A percentile compares a stretch with the other conserved stretches of the same genome.
Conservation (phyloP, 1,140 invertebrate genomes). For the Drosophila lacteicornis region DNA sequence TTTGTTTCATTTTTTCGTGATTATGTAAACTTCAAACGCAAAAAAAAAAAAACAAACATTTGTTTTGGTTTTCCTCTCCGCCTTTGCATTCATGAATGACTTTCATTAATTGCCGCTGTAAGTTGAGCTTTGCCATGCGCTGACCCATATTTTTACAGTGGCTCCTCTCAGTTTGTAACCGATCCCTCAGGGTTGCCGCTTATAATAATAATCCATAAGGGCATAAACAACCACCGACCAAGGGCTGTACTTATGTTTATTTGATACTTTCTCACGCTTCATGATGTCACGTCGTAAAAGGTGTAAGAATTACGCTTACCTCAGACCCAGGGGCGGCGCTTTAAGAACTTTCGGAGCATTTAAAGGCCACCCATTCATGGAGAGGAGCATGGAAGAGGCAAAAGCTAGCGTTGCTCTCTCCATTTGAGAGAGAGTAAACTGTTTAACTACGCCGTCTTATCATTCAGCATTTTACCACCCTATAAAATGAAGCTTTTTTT, state of each 20-base stretch:
- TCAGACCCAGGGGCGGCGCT: slow-evolving; percentile 29
- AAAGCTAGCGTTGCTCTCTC: not conserved
- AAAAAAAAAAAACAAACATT: slow-evolving; percentile 48
- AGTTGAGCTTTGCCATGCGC: slow-evolving; percentile 62
- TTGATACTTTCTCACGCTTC: slow-evolving; percentile 72
- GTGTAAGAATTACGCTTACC: slow-evolving; percentile 43
- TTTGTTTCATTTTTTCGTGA: slow-evolving; percentile 6
- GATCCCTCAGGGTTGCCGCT: slow-evolving; percentile 27
- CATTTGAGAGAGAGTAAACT: not conserved
- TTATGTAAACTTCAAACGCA: slow-evolving; percentile 61
- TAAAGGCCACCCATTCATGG: slow-evolving; percentile 49
- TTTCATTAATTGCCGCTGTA: slow-evolving; percentile 66
- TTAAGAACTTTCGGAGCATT: slow-evolving; percentile 31
- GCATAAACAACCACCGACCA: slow-evolving; percentile 45
- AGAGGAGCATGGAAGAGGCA: slow-evolving; percentile 1
- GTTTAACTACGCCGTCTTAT: slow-evolving; percentile 11
- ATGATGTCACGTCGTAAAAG: slow-evolving; percentile 64
- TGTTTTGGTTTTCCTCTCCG: slow-evolving; percentile 48
- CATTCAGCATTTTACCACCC: slow-evolving; percentile 26
- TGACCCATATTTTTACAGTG: slow-evolving; percentile 60
- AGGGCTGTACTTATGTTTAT: slow-evolving; percentile 35
- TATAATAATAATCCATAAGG: slow-evolving; percentile 26
- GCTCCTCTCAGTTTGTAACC: slow-evolving; percentile 34
- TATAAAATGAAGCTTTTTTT: slow-evolving; percentile 37
- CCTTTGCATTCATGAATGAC: slow-evolving; percentile 68